Conservation (phyloP, 2,888 invertebrate genomes). For the Brachypterus glaber region DNA sequence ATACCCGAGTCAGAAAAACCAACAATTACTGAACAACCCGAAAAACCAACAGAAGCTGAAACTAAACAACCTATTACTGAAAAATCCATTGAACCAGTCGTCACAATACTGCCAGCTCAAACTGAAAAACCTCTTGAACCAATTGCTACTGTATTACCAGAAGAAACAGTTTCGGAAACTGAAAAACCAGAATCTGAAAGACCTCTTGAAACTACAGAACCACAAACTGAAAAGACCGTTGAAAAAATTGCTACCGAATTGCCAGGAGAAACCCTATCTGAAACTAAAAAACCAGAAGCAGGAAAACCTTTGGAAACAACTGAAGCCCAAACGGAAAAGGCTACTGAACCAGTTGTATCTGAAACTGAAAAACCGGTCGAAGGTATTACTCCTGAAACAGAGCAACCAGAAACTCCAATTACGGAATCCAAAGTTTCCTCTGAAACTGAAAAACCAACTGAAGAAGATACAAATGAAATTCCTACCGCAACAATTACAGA, state of each 20-base stretch:
- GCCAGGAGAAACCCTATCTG: conserved; percentile 11
- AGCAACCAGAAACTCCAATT: conserved; percentile 3
- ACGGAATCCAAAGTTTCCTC: conserved; percentile 16
- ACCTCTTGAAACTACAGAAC: conserved; percentile 14
- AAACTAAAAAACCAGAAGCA: conserved; percentile 4
- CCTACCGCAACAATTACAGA: conserved; percentile 10
- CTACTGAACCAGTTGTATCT: conserved; percentile 8
- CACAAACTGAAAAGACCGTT: conserved; percentile 17
- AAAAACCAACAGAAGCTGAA: not conserved
- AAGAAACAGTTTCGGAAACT: no score
- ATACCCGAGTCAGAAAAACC: not conserved
- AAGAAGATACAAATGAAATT: conserved; percentile 13
- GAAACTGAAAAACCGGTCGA: no score
- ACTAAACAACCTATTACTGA: no score
- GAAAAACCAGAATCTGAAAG: conserved; percentile 7
- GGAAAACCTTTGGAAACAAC: conserved; percentile 6
- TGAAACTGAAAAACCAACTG: conserved; percentile 3
- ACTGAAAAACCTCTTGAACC: no score
- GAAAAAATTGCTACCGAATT: conserved; percentile 15
- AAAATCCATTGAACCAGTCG: no score
- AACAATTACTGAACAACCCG: not conserved
- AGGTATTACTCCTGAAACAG: no score
- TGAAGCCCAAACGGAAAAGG: conserved; percentile 1
- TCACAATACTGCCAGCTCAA: no score
- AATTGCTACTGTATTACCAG: no score